These are phyloP conservation scores for Cydia splendana DNA, from an alignment of 1,140 invertebrate genomes.

Conservation along the genomic window DNA sequence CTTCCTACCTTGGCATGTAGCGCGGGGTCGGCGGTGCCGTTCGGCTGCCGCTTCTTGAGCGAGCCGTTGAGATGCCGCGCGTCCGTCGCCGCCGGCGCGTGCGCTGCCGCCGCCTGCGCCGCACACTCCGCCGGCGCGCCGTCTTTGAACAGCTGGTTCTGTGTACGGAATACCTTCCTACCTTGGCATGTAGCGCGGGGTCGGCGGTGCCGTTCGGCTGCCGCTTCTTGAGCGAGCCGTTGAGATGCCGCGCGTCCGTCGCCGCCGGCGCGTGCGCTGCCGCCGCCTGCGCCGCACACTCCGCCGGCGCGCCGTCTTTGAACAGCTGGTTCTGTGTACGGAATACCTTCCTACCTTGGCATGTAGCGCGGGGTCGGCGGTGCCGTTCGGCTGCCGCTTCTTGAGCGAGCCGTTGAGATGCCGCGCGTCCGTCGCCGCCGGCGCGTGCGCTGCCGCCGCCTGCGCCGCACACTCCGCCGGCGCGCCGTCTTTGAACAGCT, in stretches of 20 bases:
- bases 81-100: no score
- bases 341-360: neutral
- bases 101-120: no score
- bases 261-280: no score
- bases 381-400: slow-evolving; percentile 41
- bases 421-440: slow-evolving; percentile 42
- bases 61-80: slow-evolving; percentile 62
- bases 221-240: slow-evolving; percentile 56
- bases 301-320: neutral
- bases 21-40: slow-evolving; percentile 43
- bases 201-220: slow-evolving; percentile 37
- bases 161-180: neutral
- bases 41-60: slow-evolving; percentile 45
- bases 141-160: neutral
- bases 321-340: slow-evolving; percentile 27
- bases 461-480: slow-evolving; percentile 33
- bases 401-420: slow-evolving; percentile 58
- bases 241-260: no score
- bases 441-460: slow-evolving; percentile 45
- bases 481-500: slow-evolving; percentile 1
- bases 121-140: no score
- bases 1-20: slow-evolving; percentile 22
- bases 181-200: slow-evolving; percentile 39
- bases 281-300: no score
- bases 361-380: slow-evolving; percentile 42